Percentiles rank a stretch among this genome's conserved stretches.
These are phyloP conservation scores for Acleris cristana DNA, from an alignment of 2,888 invertebrate genomes.

Conservation along the genomic window DNA sequence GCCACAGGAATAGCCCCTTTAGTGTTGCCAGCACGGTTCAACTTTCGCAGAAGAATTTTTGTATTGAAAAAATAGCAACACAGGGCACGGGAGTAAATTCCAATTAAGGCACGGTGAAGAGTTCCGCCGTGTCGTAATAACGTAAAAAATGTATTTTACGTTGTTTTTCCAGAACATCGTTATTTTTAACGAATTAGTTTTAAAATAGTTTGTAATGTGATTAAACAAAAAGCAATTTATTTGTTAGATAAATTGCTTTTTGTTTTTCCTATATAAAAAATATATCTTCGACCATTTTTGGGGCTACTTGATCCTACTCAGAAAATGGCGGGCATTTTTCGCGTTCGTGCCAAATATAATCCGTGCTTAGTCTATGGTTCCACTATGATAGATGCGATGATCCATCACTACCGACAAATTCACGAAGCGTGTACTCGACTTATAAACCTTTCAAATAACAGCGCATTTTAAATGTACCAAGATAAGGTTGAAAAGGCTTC, in stretches of 20 bases:
- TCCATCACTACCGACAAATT: slow-evolving; percentile 30
- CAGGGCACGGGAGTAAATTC: neutral
- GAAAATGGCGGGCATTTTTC: slow-evolving; percentile 5
- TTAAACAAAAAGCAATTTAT: no score
- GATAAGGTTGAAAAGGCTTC: slow-evolving; percentile 6
- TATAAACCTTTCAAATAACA: neutral
- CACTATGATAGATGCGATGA: slow-evolving; percentile 28
- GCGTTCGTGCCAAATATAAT: neutral
- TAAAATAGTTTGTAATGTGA: no score
- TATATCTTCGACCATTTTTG: no score
- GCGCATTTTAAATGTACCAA: neutral
- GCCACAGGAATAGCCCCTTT: no score
- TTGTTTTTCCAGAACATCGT: neutral
- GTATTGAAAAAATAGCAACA: neutral
- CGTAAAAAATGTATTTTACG: neutral
- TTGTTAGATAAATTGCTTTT: no score
- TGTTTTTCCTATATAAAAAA: no score
- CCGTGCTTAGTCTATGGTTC: slow-evolving; percentile 3
- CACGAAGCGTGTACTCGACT: slow-evolving; percentile 14
- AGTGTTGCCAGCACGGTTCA: neutral
- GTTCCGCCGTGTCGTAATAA: neutral
- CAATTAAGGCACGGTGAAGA: neutral
- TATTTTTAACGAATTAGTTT: no score
- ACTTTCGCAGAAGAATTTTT: neutral
- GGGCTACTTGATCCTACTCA: neutral